Evolutionary conservation across 2,113 vertebrate species (phyloP).

Genomic region (Clarias gariepinus): DNA sequence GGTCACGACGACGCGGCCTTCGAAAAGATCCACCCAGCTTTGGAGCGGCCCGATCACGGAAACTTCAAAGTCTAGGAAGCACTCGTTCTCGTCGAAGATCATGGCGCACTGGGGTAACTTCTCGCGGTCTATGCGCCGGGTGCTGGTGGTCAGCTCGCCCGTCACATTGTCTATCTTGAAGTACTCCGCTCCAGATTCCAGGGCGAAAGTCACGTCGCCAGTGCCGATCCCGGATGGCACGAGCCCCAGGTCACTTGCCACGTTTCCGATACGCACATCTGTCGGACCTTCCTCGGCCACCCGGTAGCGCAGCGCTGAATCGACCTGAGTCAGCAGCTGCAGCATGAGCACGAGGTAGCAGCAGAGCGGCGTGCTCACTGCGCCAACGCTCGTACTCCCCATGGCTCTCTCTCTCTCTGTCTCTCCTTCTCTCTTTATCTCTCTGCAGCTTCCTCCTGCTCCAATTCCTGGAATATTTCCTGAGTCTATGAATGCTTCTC

Average conservation of each 20-base stretch:
- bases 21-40: conserved; percentile 96
- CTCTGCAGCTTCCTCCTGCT: conserved; percentile 55
- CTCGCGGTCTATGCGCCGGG: conserved; percentile 90
- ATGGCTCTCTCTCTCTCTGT: conserved; percentile 60
- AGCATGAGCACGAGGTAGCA: conserved; percentile 75
- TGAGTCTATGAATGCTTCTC: not conserved
- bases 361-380: conserved; percentile 72
- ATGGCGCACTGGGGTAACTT: conserved; percentile 96
- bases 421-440: conserved; percentile 48
- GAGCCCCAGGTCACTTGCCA: conserved; percentile 85
- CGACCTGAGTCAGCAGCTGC: conserved; percentile 86
- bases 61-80: conserved; percentile 96
- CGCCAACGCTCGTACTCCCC: conserved; percentile 71
- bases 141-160: conserved; percentile 91
- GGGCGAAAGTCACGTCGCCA: conserved; percentile 92
- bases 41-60: conserved; percentile 95
- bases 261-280: conserved; percentile 92
- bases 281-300: conserved; percentile 91
- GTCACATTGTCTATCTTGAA: conserved; percentile 98
- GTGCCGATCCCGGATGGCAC: conserved; percentile 77
- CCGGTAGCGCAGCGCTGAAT: conserved; percentile 91
- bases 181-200: conserved; percentile 94
- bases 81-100: conserved; percentile 98
- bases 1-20: conserved; percentile 90
- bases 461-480: conserved; percentile 28